These are phyloP conservation scores for Strix occidentalis DNA, from an alignment of 2,797 vertebrate genomes.

Conservation along the genomic window DNA sequence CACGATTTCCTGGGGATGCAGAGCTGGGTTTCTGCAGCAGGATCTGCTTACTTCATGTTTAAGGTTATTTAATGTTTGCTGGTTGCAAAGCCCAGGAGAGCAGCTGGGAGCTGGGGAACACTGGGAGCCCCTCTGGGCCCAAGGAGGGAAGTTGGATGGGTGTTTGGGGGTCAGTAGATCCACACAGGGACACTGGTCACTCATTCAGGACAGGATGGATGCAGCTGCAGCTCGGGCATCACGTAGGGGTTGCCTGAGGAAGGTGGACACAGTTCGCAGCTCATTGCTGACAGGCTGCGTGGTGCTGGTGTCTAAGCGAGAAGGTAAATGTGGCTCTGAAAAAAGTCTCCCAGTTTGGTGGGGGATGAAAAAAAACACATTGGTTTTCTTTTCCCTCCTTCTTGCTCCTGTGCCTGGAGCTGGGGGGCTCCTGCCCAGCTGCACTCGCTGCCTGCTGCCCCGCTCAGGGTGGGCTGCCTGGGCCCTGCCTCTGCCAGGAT, in stretches of 20 bases:
- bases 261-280: not conserved
- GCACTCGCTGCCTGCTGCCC: not conserved
- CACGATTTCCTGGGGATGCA: not conserved
- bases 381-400: not conserved
- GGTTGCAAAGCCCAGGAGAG: not conserved
- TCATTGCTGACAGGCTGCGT: fast-evolving
- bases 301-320: not conserved
- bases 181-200: not conserved
- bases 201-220: not conserved
- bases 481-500: not conserved
- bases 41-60: not conserved
- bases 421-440: too few species aligned
- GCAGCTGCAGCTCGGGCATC: not conserved
- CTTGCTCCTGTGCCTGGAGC: not conserved
- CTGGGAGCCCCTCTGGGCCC: not conserved
- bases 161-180: not conserved
- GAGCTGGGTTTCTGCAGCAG: not conserved
- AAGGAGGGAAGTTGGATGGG: not conserved
- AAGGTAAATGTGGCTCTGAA: not conserved
- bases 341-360: not conserved
- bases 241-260: fast-evolving
- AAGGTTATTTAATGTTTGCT: not conserved
- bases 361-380: not conserved
- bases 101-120: not conserved
- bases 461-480: not conserved